Evolutionary conservation across 92 coral and sea anemone genomes (phyloP).

Genomic region (Montipora capitata): DNA sequence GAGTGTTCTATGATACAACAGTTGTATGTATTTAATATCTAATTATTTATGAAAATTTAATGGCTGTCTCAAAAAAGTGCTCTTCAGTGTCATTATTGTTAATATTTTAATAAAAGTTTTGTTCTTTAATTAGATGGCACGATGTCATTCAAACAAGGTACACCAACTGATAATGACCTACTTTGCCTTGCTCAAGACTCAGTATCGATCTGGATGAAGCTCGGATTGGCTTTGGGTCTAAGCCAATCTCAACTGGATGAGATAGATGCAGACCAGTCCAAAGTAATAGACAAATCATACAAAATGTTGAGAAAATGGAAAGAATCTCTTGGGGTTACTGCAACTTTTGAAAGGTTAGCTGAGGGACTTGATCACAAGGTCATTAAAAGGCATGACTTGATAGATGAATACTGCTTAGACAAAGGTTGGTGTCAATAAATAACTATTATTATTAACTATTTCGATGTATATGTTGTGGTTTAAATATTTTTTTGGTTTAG

Average conservation of each 20-base stretch:
- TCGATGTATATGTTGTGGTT: too few species aligned
- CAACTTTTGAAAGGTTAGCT: conserved; percentile 69
- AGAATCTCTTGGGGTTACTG: conserved; percentile 51
- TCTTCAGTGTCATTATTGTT: too few species aligned
- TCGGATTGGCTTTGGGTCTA: conserved; percentile 72
- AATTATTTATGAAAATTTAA: too few species aligned
- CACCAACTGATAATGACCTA: conserved; percentile 46
- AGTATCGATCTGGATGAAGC: conserved; percentile 59
- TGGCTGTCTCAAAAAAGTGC: not conserved
- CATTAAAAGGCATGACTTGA: conserved; percentile 60
- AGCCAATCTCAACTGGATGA: conserved; percentile 52
- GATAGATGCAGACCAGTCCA: conserved; percentile 56
- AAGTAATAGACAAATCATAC: conserved; percentile 60
- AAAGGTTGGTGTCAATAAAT: not conserved
- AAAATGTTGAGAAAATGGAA: conserved; percentile 78
- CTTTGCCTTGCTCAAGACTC: conserved; percentile 52
- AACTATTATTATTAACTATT: too few species aligned
- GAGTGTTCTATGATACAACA: too few species aligned
- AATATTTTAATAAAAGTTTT: not conserved
- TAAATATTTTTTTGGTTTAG: too few species aligned
- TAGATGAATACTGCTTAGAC: conserved; percentile 56
- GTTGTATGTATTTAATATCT: too few species aligned
- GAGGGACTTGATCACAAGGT: conserved; percentile 56
- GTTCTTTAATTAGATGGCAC: not conserved
- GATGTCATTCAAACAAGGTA: conserved; percentile 53